phyloP scores from a whole-genome alignment of 2,888 invertebrate species.

The Macrosoma leucophasiata region DNA sequence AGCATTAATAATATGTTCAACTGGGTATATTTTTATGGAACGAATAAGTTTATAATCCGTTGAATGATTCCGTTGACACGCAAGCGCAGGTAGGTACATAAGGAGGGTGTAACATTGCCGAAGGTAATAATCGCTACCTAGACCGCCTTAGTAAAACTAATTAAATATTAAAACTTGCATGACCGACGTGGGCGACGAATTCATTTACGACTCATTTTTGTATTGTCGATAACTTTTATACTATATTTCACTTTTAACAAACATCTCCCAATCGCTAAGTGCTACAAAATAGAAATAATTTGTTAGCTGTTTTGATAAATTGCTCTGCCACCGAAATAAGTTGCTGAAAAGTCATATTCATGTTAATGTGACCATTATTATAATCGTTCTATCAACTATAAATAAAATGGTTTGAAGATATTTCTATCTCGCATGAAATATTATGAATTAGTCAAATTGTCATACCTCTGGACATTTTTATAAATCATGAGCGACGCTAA shows the following conservation, averaged over 20 bases:
- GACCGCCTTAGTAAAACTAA: constrained; percentile 16
- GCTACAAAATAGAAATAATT: no score
- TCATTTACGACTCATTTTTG: constrained; percentile 10
- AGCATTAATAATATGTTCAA: constrained; percentile 46
- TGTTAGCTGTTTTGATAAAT: no score
- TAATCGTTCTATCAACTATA: no score
- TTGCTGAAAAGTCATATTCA: no score
- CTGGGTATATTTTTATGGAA: constrained; percentile 52
- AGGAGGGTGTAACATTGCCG: constrained; percentile 19
- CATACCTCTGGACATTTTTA: constrained; percentile 26
- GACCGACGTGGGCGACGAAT: constrained; percentile 13
- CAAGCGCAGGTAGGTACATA: constrained; percentile 47
- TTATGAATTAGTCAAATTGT: constrained; percentile 24
- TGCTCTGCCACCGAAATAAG: no score
- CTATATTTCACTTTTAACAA: no score
- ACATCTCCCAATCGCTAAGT: no score
- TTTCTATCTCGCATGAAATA: constrained; percentile 14
- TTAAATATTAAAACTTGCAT: constrained; percentile 16
- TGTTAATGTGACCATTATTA: no score
- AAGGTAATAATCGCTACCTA: constrained; percentile 19
- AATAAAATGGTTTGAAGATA: no score
- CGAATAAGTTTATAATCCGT: constrained; percentile 55
- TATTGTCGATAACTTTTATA: constrained; percentile 7
- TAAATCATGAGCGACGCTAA: constrained; percentile 33
- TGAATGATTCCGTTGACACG: constrained; percentile 50